Evolutionary conservation across 1,140 invertebrate genomes (phyloP), one percentile per base, ranked within the genome.

Genomic region (Pseudobourletiella spinata): DNA sequence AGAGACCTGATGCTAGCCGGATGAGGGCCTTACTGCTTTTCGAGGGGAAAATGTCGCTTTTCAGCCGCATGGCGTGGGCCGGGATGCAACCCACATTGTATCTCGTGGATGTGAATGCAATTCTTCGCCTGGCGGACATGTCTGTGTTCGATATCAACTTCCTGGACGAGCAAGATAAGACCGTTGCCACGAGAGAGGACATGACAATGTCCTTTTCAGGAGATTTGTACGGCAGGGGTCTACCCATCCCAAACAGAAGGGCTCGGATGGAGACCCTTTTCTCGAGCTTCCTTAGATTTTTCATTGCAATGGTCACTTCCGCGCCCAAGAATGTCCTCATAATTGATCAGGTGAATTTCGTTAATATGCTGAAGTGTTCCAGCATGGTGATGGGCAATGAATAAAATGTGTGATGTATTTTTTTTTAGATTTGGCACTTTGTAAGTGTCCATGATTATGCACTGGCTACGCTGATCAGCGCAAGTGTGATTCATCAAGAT

Each of bases 341-440:
- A 0, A 26, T 59, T 28, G 25, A 28, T 18, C 56, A 65, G 55
- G 66, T 65, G 46, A 30, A 20, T 25, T 39, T 39, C n/a, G 32
- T 39, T n/a, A n/a, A n/a, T n/a, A n/a, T n/a, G n/a, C n/a, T n/a
- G n/a, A n/a, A n/a, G n/a, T n/a, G n/a, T n/a, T n/a, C n/a, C n/a
- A n/a, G n/a, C n/a, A n/a, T n/a, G n/a, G n/a, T n/a, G n/a, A n/a
- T n/a, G n/a, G n/a, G n/a, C n/a, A n/a, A n/a, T n/a, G n/a, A n/a
- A n/a, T n/a, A n/a, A n/a, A n/a, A n/a, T n/a, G n/a, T n/a, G 11
- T 22, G 26, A 15, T 22, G 26, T 6, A 14, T 24, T 57, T 50
- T 29, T 30, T 43, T 52, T 46, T 26, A 68, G 66, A 68, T 68
- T 42, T 68, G 66, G 66, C n/a, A 57, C 25, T 68, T 68, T 35